Conservation (phyloP, 2,113 vertebrate species). For the Eurystomus gularis region DNA sequence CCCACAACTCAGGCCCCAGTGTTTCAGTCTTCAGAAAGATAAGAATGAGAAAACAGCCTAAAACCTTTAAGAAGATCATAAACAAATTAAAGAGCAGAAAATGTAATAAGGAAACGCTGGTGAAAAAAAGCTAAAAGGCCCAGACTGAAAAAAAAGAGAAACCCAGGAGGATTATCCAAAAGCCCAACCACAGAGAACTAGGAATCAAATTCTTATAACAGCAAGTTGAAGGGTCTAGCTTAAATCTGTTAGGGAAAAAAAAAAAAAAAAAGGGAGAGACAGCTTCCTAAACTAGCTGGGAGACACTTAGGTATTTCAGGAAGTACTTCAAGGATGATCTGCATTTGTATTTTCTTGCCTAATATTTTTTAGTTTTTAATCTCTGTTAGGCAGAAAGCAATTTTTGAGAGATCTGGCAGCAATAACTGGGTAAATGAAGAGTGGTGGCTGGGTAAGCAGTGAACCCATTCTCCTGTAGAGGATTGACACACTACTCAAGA, state of each 20-base stretch:
- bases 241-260: background rate
- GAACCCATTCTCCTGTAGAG: background rate
- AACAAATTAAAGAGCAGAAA: background rate
- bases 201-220: background rate
- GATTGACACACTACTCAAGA: background rate
- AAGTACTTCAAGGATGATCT: background rate
- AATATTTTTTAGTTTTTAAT: background rate
- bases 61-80: background rate
- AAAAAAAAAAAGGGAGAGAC: background rate
- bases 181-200: background rate
- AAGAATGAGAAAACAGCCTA: background rate
- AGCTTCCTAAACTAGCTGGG: background rate
- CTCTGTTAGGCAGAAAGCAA: background rate
- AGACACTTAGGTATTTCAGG: background rate
- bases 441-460: background rate
- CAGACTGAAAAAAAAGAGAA: background rate
- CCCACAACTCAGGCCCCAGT: too few relatives aligned
- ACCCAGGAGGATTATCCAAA: background rate
- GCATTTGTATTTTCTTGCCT: background rate
- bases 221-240: background rate
- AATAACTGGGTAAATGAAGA: background rate
- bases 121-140: background rate
- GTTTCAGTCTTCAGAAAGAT: too few relatives aligned
- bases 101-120: background rate
- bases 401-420: background rate